A percentile compares a stretch with the other conserved stretches of the same genome.
Conservation (phyloP, 2,888 invertebrate genomes). For the Chrysodeixis includens region DNA sequence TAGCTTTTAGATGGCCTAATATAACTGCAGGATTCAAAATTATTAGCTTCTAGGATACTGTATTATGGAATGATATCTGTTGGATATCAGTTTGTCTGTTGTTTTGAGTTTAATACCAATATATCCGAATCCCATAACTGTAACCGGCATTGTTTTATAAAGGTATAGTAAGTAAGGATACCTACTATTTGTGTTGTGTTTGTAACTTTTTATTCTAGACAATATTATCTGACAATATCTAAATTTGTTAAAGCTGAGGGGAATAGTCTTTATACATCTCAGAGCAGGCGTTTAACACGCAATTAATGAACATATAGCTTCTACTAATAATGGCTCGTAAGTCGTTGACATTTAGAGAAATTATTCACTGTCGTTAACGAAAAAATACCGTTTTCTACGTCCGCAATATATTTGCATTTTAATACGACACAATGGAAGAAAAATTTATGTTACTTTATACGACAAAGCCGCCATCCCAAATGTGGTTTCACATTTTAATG, state of each 20-base stretch:
- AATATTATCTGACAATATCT: too few species aligned
- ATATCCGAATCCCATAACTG: too few species aligned
- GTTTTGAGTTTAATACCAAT: too few species aligned
- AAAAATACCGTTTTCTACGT: not conserved
- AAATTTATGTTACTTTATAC: not conserved
- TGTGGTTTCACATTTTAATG: not conserved
- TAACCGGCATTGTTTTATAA: too few species aligned
- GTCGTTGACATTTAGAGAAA: not conserved
- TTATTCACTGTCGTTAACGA: not conserved
- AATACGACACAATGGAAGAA: not conserved
- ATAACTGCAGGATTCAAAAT: not conserved
- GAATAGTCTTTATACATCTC: too few species aligned
- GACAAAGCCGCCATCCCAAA: not conserved
- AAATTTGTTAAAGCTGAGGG: too few species aligned
- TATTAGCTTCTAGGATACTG: not conserved
- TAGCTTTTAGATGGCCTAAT: not conserved
- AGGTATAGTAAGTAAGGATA: too few species aligned
- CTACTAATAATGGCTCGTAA: not conserved
- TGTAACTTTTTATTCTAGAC: too few species aligned
- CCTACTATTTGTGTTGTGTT: too few species aligned
- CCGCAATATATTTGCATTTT: constrained; percentile 1
- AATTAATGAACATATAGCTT: not conserved
- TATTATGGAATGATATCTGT: too few species aligned
- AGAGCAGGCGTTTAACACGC: not conserved
- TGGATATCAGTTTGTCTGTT: too few species aligned